phyloP scores from a whole-genome alignment of 1,140 invertebrate genomes.

The Pygmarrhopalites habei region DNA sequence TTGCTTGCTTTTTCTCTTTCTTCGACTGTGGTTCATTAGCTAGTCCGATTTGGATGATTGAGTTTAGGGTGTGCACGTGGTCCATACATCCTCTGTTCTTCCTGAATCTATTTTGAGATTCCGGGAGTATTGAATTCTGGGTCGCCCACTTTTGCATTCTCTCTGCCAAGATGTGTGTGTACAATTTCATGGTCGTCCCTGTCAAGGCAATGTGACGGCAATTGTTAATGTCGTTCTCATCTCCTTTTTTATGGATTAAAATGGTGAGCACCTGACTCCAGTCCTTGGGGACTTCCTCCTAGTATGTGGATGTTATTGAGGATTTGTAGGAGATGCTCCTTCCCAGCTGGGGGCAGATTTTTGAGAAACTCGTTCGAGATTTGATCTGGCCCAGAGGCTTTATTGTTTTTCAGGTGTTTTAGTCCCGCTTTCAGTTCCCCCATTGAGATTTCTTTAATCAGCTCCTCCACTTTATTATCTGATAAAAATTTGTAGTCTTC shows the following conservation, averaged over 20 bases:
- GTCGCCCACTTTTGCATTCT: too few relatives aligned
- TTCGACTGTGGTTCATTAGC: too few relatives aligned
- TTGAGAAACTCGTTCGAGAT: constrained; percentile 23
- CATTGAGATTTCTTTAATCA: neutral
- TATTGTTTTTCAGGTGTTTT: constrained; percentile 9
- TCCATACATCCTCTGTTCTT: too few relatives aligned
- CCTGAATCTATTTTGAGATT: too few relatives aligned
- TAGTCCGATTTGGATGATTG: too few relatives aligned
- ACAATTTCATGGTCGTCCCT: too few relatives aligned
- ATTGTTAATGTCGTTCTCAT: constrained; percentile 30
- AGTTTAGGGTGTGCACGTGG: too few relatives aligned
- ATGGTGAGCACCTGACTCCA: neutral
- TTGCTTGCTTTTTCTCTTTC: too few relatives aligned
- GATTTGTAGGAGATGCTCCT: neutral
- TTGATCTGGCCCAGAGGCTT: constrained; percentile 32
- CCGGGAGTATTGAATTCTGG: too few relatives aligned
- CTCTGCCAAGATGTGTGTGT: too few relatives aligned
- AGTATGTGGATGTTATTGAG: constrained; percentile 3
- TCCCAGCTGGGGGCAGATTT: neutral
- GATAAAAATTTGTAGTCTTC: too few relatives aligned
- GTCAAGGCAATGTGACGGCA: constrained; percentile 39
- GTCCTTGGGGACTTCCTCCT: neutral
- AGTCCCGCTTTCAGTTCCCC: neutral
- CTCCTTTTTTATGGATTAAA: constrained; percentile 37
- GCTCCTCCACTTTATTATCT: too few relatives aligned